phyloP scores from a whole-genome alignment of 1,140 invertebrate species.

The Argopecten irradians region DNA sequence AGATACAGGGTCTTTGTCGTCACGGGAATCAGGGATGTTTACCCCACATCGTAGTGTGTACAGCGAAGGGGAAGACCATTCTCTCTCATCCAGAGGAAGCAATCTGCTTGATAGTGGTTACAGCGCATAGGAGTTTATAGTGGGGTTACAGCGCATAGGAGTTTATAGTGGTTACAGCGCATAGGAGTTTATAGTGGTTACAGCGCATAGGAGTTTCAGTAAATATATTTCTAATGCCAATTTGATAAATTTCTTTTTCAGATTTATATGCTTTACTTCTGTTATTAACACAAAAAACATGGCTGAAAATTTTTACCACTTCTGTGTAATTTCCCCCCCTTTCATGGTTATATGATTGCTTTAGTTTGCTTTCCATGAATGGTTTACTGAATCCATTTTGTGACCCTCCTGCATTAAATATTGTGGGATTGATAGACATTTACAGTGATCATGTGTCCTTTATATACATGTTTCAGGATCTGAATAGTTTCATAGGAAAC shows the following conservation, averaged over 20 bases:
- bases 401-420: too few relatives aligned
- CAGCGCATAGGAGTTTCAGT: background rate
- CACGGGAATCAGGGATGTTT: conserved; percentile 12
- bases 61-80: background rate
- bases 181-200: too few relatives aligned
- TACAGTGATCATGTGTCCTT: too few relatives aligned
- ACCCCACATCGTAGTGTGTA: background rate
- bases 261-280: background rate
- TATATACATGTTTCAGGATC: too few relatives aligned
- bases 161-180: background rate
- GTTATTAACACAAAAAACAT: background rate
- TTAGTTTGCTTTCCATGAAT: too few relatives aligned
- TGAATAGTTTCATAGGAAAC: too few relatives aligned
- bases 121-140: too few relatives aligned
- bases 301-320: background rate
- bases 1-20: background rate
- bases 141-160: too few relatives aligned
- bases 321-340: too few relatives aligned
- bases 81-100: background rate
- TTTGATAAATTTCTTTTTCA: background rate
- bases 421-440: too few relatives aligned
- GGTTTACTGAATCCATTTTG: too few relatives aligned
- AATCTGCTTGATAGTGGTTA: background rate
- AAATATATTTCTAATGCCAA: background rate
- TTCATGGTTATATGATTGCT: too few relatives aligned